Base-by-base conservation (phyloP, 2,797 vertebrate genomes). In the Malurus splendens region DNA sequence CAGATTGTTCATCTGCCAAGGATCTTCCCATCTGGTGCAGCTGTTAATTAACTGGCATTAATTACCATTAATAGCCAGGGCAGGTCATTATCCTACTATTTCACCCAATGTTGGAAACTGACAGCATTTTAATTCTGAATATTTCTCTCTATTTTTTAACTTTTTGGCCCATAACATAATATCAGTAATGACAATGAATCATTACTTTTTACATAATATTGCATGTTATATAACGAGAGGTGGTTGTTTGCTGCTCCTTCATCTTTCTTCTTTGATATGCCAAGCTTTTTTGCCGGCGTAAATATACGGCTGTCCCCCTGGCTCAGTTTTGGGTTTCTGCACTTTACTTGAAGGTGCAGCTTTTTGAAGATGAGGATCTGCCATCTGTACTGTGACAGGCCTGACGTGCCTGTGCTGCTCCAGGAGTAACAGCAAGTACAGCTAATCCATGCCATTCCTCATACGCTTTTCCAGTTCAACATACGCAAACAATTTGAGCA, bases 401-500 rank as follows among this genome's bases (percentile, higher is more conserved):
- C 67, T 81, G 47, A 51, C 27, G 18, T 62, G 74, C 24, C 41
- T 62, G 19, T 14, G 0, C 7, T 85, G n/a, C 42, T 27, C 17
- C 50, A 18, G n/a, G 48, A 78, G 39, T 57, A 79, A n/a, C 42
- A 89, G n/a, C 68, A 81, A 89, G 91, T 61, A 91, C 91, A 77
- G 70, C 33, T 85, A 92, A 92, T 85, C 72, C 24, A 0, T 36
- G 47, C 61, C 4, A 12, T 88, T 91, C 54, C 41, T 83, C 45
- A 10, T 50, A 27, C 0, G 1, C 54, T 82, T 89, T 91, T 91
- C 78, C 83, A 90, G 30, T 72, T 62, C 55, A 87, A 91, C 90
- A 89, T 82, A 66, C 32, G 15, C 71, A 87, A 94, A 78, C 30
- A 89, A 90, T 94, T 89, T 70, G 59, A 89, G 38, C 59, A 80